Conservation (phyloP, 2,113 vertebrate species). For the Corythaixoides concolor region DNA sequence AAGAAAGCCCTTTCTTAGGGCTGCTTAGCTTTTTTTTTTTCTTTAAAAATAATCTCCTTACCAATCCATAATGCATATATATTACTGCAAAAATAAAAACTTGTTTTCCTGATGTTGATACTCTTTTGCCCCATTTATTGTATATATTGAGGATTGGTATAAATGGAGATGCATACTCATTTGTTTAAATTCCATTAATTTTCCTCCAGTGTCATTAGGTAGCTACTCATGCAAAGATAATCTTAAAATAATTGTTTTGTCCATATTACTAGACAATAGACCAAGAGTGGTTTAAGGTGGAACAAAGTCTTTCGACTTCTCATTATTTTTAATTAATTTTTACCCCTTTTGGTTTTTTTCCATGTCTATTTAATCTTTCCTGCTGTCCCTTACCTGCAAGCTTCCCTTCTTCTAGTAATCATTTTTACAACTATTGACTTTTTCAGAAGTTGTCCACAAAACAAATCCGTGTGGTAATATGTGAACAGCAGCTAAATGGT, state of each 20-base stretch:
- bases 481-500: neutral
- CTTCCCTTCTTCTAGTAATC: neutral
- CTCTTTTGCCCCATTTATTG: neutral
- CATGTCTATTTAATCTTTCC: neutral
- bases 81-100: neutral
- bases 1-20: neutral
- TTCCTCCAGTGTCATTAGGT: neutral
- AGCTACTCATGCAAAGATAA: neutral
- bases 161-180: neutral
- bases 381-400: neutral
- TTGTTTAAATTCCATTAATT: neutral
- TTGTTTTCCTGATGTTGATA: neutral
- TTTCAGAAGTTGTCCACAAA: neutral
- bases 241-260: neutral
- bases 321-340: neutral
- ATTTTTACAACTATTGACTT: neutral
- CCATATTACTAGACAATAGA: neutral
- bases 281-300: neutral
- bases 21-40: neutral
- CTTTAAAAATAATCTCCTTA: neutral
- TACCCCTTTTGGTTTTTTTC: neutral
- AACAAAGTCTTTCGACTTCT: neutral
- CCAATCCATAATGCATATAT: neutral
- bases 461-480: fast-evolving
- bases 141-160: neutral